Evolutionary conservation across 2,888 invertebrate genomes (phyloP), one percentile per base, ranked within the genome.

Genomic region (Dendrolimus pini): DNA sequence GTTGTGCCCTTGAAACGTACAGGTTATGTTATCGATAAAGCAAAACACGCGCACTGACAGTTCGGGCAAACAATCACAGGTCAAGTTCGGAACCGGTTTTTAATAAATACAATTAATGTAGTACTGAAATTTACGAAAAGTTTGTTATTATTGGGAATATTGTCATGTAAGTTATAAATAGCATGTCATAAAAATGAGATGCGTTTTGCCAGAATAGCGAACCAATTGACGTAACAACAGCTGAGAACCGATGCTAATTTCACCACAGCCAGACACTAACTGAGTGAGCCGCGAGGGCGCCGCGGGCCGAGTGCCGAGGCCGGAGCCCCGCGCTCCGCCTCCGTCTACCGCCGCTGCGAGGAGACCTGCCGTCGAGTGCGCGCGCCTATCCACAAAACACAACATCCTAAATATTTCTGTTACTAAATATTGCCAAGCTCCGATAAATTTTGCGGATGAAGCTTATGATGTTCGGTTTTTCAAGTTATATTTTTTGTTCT

Each of bases 1-100:
- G 77, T 76, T 67, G 72, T 83, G 89, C 84, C 89, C 89, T 89
- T 89, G 89, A 89, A 86, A 83, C 76, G 80, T 88, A 88, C 85
- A 89, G 89, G 89, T 89, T 89, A 89, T 88, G 88, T 86, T 89
- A 88, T 89, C 85, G 88, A 88, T 88, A 87, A 83, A 89, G 82
- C 89, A 89, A 85, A 88, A 89, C 89, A 89, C 87, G 85, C 87
- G 85, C 88, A 87, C 88, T 87, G 86, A 80, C 86, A 88, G 87
- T 82, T 83, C 75, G 76, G 77, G 75, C 82, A 85, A 85, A 88
- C 88, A 86, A 85, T 83, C 89, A 86, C 87, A 83, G 78, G 78
- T 82, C 81, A 85, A 86, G 84, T 85, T 85, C 80, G 77, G 66
- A 80, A 77, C 80, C 80, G 80, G 80, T 82, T 66, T 65, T 72